phyloP scores from a whole-genome alignment of 2,888 invertebrate species.

The Cerceris rybyensis region DNA sequence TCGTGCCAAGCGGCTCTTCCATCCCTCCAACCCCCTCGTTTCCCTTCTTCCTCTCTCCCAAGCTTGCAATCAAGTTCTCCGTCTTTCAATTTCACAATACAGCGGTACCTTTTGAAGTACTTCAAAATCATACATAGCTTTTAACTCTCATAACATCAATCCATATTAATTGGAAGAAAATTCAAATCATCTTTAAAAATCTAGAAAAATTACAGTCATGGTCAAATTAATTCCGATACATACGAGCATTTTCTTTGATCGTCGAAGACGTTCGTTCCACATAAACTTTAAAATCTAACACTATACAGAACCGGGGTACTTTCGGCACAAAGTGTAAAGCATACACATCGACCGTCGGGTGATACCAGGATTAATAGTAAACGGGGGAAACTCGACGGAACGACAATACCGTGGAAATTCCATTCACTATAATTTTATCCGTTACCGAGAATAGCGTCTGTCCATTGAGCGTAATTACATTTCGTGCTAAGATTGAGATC shows the following conservation, averaged over 20 bases:
- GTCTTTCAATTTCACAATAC: conserved; percentile 47
- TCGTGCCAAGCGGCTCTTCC: conserved; percentile 68
- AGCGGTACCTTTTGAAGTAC: conserved; percentile 31
- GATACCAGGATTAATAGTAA: too few species aligned
- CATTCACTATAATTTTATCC: conserved; percentile 47
- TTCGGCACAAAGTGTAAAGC: too few species aligned
- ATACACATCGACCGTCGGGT: too few species aligned
- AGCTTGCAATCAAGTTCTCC: conserved; percentile 7
- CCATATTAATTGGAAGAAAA: too few species aligned
- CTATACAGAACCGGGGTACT: too few species aligned
- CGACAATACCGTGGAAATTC: conserved; percentile 27
- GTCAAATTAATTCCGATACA: too few species aligned
- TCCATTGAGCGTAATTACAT: conserved; percentile 61
- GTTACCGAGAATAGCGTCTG: conserved; percentile 36
- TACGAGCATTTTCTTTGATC: too few species aligned
- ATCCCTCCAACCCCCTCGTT: conserved; percentile 15
- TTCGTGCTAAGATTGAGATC: conserved; percentile 54
- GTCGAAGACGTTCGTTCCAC: too few species aligned
- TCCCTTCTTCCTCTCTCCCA: conserved; percentile 19
- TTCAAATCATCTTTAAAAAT: too few species aligned
- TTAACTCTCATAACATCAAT: background rate
- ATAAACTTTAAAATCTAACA: too few species aligned
- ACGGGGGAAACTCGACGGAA: background rate
- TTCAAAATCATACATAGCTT: conserved; percentile 46
- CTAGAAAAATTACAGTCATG: too few species aligned